Evolutionary conservation across 1,140 invertebrate genomes (phyloP).

Genomic region (Amyelois transitella): DNA sequence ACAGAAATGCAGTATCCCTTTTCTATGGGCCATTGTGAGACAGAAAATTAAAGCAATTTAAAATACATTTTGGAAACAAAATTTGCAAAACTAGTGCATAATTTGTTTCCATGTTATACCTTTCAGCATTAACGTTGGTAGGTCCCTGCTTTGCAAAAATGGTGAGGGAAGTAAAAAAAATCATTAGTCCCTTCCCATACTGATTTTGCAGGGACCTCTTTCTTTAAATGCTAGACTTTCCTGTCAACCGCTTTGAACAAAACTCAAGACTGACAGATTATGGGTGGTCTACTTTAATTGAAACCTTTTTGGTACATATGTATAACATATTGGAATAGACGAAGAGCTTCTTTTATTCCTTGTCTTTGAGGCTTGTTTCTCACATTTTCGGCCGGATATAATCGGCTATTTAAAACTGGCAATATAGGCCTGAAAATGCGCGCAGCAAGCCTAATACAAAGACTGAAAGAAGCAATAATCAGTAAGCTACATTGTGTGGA

Average conservation of each 20-base stretch:
- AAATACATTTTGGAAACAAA: slow-evolving; percentile 22
- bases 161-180: not conserved
- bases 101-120: slow-evolving; percentile 21
- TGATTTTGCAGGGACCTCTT: too few species aligned
- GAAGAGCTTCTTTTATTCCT: not conserved
- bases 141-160: not conserved
- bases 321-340: not conserved
- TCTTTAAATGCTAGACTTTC: too few species aligned
- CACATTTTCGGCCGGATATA: too few species aligned
- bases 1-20: too few species aligned
- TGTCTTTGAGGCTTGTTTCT: too few species aligned
- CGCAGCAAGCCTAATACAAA: too few species aligned
- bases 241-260: slow-evolving; percentile 1
- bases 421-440: too few species aligned
- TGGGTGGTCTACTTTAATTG: too few species aligned
- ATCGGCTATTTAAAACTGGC: too few species aligned
- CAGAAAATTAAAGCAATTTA: not conserved
- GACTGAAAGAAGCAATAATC: not conserved
- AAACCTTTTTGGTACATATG: too few species aligned
- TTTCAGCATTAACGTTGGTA: not conserved
- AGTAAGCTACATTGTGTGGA: too few species aligned
- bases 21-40: not conserved
- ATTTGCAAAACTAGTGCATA: slow-evolving; percentile 33
- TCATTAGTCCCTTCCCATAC: too few species aligned
- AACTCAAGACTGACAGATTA: slow-evolving; percentile 11